Evolutionary conservation across 2,797 vertebrate genomes (phyloP).

Genomic region (Neolamprologus multifasciatus): DNA sequence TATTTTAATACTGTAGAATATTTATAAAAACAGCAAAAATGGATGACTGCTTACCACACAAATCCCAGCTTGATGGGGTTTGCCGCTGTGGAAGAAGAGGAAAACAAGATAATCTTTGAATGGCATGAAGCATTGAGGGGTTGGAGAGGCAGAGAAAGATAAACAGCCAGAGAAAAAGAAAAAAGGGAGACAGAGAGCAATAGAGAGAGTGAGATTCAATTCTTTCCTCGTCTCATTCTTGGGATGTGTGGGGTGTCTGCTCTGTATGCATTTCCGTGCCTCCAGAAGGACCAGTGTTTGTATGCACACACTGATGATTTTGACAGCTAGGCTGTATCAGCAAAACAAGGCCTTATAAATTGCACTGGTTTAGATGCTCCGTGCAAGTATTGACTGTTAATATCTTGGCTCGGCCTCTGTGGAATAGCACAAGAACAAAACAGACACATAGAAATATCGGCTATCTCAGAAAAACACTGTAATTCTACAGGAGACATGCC

Average conservation of each 20-base stretch:
- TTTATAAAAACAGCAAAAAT: conserved; percentile 30
- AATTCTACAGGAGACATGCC: background rate
- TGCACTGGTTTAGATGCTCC: conserved; percentile 60
- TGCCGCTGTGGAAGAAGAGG: conserved; percentile 23
- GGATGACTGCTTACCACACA: conserved; percentile 52
- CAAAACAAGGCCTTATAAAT: conserved; percentile 73
- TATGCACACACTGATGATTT: conserved; percentile 66
- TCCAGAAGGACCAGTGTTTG: conserved; percentile 51
- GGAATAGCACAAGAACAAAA: conserved; percentile 26
- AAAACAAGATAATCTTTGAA: conserved; percentile 60
- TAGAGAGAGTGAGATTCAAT: background rate
- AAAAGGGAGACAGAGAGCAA: background rate
- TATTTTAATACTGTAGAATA: conserved; percentile 18
- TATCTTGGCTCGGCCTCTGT: conserved; percentile 26
- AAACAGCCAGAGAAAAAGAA: conserved; percentile 29
- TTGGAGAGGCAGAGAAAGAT: conserved; percentile 24
- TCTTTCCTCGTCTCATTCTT: conserved; percentile 3
- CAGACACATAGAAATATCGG: conserved; percentile 10
- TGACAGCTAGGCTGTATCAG: conserved; percentile 76
- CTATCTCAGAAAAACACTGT: background rate
- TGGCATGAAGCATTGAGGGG: conserved; percentile 24
- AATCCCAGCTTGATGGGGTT: conserved; percentile 54
- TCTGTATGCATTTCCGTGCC: conserved; percentile 50
- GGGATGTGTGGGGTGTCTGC: conserved; percentile 32
- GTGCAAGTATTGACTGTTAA: conserved; percentile 65